A percentile compares a stretch with the other conserved stretches of the same genome.
These are phyloP conservation scores for Sesia apiformis DNA, from an alignment of 2,888 invertebrate genomes.

Conservation along the genomic window DNA sequence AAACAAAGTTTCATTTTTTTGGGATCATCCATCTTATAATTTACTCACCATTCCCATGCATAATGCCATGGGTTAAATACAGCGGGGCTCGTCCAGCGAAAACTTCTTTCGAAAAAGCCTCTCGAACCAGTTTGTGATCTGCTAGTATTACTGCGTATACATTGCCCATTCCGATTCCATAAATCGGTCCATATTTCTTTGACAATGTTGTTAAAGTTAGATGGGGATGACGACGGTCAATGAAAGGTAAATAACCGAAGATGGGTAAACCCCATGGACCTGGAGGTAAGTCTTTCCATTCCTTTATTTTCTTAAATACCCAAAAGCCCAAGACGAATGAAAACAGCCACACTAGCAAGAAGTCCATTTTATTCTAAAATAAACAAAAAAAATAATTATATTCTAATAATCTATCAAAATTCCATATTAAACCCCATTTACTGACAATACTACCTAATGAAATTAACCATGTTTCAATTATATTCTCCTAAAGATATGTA, in stretches of 20 bases:
- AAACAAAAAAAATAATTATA: neutral
- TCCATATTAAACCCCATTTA: too few species aligned
- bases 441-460: too few species aligned
- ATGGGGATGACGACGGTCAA: conserved; percentile 82
- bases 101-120: conserved; percentile 81
- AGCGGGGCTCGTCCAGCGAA: conserved; percentile 87
- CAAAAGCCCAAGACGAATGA: conserved; percentile 41
- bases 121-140: conserved; percentile 81
- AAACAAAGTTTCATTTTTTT: neutral
- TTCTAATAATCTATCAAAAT: too few species aligned
- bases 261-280: conserved; percentile 87
- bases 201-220: conserved; percentile 79
- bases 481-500: too few species aligned
- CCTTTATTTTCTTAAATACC: conserved; percentile 45
- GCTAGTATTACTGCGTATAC: conserved; percentile 85
- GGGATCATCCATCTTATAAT: neutral
- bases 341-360: conserved; percentile 34
- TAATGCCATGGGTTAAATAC: conserved; percentile 88
- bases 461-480: too few species aligned
- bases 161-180: conserved; percentile 82
- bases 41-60: conserved; percentile 87
- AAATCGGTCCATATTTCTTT: conserved; percentile 82
- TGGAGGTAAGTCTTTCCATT: conserved; percentile 76
- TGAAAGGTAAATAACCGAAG: conserved; percentile 84
- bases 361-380: conserved; percentile 34